A percentile compares a stretch with the other conserved stretches of the same genome.
Conservation (phyloP, 2,888 invertebrate species). For the Lepidochitona cinerea region DNA sequence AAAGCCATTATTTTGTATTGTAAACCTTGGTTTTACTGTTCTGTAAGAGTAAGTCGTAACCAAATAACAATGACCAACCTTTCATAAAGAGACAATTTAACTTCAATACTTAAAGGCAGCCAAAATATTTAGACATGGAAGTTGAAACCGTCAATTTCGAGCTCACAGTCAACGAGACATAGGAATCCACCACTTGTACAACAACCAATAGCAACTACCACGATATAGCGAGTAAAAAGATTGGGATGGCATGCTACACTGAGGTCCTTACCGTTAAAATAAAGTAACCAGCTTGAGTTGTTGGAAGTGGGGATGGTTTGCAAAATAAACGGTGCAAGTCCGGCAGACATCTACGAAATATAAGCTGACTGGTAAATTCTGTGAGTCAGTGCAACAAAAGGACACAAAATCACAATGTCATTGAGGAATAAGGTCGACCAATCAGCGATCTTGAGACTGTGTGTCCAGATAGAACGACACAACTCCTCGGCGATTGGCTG, state of each 20-base stretch:
- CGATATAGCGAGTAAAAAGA: background rate
- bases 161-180: no score
- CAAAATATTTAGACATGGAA: background rate
- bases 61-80: no score
- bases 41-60: no score
- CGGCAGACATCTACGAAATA: background rate
- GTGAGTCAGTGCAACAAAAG: background rate
- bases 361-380: background rate
- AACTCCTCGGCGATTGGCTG: background rate
- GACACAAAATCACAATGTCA: background rate
- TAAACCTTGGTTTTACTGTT: no score
- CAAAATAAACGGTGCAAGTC: background rate
- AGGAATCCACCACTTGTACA: no score
- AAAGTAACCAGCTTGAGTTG: background rate
- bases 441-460: background rate
- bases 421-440: background rate
- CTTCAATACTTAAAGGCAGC: no score
- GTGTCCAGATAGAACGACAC: background rate
- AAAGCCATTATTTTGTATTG: no score
- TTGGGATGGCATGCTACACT: background rate
- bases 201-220: no score
- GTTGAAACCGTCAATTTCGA: no score
- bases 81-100: no score
- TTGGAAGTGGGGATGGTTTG: background rate
- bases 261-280: background rate